Evolutionary conservation across 2,113 vertebrate genomes (phyloP).

Genomic region (Silurus asotus): DNA sequence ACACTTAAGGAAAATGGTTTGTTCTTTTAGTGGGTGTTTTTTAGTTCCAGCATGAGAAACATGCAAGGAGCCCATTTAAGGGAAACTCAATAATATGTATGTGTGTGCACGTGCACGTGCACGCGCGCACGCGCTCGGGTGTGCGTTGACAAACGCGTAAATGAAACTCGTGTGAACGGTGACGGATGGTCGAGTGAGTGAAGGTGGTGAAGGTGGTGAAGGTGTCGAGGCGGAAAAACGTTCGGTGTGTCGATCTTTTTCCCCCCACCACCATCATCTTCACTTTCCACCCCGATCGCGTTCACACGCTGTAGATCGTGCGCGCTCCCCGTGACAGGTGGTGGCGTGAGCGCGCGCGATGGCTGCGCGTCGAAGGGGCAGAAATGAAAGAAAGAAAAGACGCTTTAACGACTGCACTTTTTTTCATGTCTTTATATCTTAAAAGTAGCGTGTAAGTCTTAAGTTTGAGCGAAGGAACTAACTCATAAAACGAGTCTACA

Average conservation of each 20-base stretch:
- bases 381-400: slow-evolving; percentile 39
- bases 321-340: background rate
- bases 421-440: slow-evolving; percentile 69
- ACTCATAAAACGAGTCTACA: slow-evolving; percentile 68
- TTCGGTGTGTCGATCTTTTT: no score
- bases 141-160: background rate
- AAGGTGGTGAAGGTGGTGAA: no score
- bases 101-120: background rate
- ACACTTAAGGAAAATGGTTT: background rate
- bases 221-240: no score
- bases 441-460: slow-evolving; percentile 74
- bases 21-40: no score
- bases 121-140: no score
- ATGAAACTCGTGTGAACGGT: background rate
- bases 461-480: slow-evolving; percentile 79
- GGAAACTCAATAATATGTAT: background rate
- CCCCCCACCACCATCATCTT: background rate
- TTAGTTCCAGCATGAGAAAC: no score
- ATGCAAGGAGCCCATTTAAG: no score
- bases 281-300: background rate
- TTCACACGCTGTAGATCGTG: background rate
- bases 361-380: slow-evolving; percentile 43
- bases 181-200: no score
- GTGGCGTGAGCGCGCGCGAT: background rate
- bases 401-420: background rate